phyloP scores from a whole-genome alignment of 92 coral and sea anemone species.

The Micromussa lordhowensis region DNA sequence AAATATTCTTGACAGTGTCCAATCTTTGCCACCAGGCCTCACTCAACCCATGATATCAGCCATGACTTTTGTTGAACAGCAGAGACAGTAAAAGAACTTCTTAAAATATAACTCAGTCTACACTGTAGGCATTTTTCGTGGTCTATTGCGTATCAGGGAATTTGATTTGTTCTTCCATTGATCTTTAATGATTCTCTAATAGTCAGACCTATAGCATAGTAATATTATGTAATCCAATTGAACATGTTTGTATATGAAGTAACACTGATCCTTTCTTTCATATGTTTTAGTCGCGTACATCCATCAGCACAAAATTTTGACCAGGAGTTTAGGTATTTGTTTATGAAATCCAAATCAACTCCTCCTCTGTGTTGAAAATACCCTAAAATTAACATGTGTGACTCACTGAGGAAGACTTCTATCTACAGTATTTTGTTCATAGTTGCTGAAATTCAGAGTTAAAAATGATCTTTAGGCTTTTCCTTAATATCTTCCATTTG shows the following conservation, averaged over 20 bases:
- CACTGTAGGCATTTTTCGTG: neutral
- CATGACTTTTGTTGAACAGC: slow-evolving; percentile 90
- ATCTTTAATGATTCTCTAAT: neutral
- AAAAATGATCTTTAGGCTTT: too few species aligned
- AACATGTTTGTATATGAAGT: too few species aligned
- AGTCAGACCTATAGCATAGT: neutral
- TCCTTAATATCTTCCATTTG: neutral
- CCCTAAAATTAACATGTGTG: too few species aligned
- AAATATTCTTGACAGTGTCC: slow-evolving; percentile 77
- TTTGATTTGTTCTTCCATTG: neutral
- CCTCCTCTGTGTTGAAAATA: too few species aligned
- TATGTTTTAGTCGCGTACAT: too few species aligned
- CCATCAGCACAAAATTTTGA: too few species aligned
- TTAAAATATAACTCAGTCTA: too few species aligned
- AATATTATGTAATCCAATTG: neutral
- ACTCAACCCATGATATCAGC: slow-evolving; percentile 91
- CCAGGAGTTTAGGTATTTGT: too few species aligned
- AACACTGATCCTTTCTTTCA: too few species aligned
- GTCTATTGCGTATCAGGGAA: neutral
- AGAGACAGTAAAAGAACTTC: slow-evolving; percentile 23
- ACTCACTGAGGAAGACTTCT: too few species aligned
- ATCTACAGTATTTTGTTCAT: too few species aligned
- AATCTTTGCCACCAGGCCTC: slow-evolving; percentile 76
- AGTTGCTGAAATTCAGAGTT: neutral
- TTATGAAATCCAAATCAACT: too few species aligned